These are phyloP conservation scores for Cantharis flavilabris DNA, from an alignment of 2,888 invertebrate genomes.

Conservation along the genomic window DNA sequence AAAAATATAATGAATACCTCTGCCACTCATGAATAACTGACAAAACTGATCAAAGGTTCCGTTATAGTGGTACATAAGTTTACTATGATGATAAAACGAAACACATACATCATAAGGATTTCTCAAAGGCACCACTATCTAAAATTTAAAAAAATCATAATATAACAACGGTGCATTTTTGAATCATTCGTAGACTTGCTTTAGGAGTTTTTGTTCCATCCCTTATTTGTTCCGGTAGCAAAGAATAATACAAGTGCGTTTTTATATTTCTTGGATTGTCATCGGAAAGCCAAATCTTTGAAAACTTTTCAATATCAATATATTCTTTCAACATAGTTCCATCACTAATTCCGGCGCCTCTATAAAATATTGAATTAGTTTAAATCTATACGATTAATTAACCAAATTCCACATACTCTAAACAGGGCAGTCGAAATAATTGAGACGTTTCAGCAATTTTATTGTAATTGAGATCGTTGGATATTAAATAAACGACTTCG, in stretches of 20 bases:
- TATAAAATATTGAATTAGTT: background rate
- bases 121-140: conserved; percentile 85
- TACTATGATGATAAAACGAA: conserved; percentile 85
- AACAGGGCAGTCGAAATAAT: conserved; percentile 70
- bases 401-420: conserved; percentile 58
- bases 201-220: conserved; percentile 51
- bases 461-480: conserved; percentile 65
- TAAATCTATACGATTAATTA: background rate
- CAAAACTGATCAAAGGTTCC: conserved; percentile 74
- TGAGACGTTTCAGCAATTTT: conserved; percentile 58
- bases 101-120: conserved; percentile 91
- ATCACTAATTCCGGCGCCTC: background rate
- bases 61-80: conserved; percentile 61
- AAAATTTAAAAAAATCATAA: conserved; percentile 23
- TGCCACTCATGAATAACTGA: conserved; percentile 69
- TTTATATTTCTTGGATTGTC: conserved; percentile 61
- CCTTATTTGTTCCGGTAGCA: conserved; percentile 60
- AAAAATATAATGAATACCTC: conserved; percentile 49
- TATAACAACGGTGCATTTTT: no score
- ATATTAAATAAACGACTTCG: conserved; percentile 74
- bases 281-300: background rate
- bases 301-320: no score
- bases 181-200: conserved; percentile 28
- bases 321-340: background rate
- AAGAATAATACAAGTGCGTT: conserved; percentile 65